Evolutionary conservation across 92 coral and sea anemone genomes (phyloP), one percentile per base, ranked within the genome.

Genomic region (Porites lobata): DNA sequence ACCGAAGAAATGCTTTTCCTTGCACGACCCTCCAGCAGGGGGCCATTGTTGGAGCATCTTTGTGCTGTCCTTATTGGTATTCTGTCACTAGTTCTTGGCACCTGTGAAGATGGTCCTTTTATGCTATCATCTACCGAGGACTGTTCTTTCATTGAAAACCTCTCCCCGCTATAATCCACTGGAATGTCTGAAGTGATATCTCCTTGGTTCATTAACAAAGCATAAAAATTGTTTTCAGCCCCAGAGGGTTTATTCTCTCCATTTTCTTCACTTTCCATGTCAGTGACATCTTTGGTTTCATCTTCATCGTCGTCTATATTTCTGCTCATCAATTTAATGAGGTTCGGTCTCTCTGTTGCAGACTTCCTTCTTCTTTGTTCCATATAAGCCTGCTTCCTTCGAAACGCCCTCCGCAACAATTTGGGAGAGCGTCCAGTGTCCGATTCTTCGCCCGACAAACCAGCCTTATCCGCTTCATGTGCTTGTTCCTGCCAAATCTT

Each of bases 361-460:
- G 87, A 84, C 8, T 64, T 75, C 32, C 64, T 84, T 54, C 87
- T 75, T 84, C 87, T 63, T 11, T 84, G 87, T 9, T 74, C 87
- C 64, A 84, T 22, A 64, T 61, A 84, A 24, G 54, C 87, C 65
- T 84, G 87, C 66, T 84, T 84, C 52, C 87, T 84, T 9, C 64
- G 53, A 21, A 73, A 75, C 12, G 87, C 87, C 15, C 87, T 84
- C 53, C 87, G 47, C n/a, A 26, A 63, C 32, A 50, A 13, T 18
- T 74, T 74, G 11, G 87, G 87, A 5, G 87, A 84, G 65, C 58
- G 80, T 7, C 80, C 14, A 8, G 59, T 24, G 6, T 84, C 87
- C 11, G 50, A 73, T 72, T 84, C 87, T 1, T 84, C 87, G 4
- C 80, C 81, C 20, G 87, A 84, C 81, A 50, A 72, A 11, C 73